Conservation (phyloP, 2,113 vertebrate species). For the Australoheros scitulus region DNA sequence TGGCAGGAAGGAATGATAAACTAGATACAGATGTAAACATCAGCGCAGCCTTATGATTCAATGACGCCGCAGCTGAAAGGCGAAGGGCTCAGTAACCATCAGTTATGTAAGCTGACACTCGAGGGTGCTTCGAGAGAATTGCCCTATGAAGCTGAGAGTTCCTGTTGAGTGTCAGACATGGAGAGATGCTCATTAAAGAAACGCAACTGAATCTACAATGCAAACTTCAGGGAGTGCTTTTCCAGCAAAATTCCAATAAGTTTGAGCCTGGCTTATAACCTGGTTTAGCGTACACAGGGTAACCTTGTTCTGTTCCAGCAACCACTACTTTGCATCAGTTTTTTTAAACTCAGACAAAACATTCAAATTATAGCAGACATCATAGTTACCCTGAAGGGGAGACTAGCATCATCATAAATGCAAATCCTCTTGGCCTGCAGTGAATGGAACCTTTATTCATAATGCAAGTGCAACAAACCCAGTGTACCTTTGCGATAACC, state of each 20-base stretch:
- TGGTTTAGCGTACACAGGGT: neutral
- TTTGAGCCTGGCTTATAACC: neutral
- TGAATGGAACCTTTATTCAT: slow-evolving; percentile 22
- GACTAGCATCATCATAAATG: neutral
- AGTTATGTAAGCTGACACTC: slow-evolving; percentile 49
- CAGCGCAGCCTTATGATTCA: slow-evolving; percentile 12
- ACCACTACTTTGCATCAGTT: slow-evolving; percentile 19
- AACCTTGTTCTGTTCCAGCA: neutral
- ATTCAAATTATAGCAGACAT: slow-evolving; percentile 32
- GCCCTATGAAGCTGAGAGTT: slow-evolving; percentile 2
- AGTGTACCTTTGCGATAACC: neutral
- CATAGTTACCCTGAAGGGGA: neutral
- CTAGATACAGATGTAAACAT: slow-evolving; percentile 35
- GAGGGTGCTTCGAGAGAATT: neutral
- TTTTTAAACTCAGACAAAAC: neutral
- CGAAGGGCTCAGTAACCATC: slow-evolving; percentile 32
- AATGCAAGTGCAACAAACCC: slow-evolving; percentile 10
- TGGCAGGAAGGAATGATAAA: slow-evolving; percentile 1
- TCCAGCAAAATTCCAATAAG: neutral
- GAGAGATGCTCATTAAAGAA: neutral
- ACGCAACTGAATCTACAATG: neutral
- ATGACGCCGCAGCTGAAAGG: slow-evolving; percentile 36
- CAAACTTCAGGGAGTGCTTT: neutral
- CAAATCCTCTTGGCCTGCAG: neutral
- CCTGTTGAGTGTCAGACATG: neutral